Evolutionary conservation across 1,140 invertebrate species (phyloP).

Genomic region (Latrodectus geometricus): DNA sequence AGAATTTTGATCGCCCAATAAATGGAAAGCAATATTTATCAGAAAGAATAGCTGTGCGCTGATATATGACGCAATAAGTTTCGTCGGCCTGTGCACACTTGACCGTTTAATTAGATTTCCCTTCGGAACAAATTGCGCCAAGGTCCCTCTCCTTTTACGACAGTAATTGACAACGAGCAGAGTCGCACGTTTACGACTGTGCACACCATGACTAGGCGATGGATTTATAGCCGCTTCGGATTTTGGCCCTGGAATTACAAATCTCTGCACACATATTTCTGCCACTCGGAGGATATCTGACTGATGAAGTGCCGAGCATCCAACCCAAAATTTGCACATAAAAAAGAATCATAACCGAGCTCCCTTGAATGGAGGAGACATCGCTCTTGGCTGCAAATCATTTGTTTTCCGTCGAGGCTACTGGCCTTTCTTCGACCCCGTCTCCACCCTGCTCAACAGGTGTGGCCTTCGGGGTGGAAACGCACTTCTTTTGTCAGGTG

Average conservation of each 20-base stretch:
- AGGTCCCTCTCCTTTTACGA: too few species aligned
- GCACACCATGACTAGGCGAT: too few species aligned
- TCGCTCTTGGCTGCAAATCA: background rate
- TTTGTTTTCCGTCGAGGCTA: conserved; percentile 13
- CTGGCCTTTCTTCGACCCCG: conserved; percentile 37
- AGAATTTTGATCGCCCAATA: too few species aligned
- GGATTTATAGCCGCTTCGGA: too few species aligned
- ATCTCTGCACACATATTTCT: background rate
- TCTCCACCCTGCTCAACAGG: conserved; percentile 43
- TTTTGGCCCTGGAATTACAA: background rate
- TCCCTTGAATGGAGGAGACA: background rate
- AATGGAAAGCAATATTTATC: too few species aligned
- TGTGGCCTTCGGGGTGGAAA: background rate
- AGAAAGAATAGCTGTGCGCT: too few species aligned
- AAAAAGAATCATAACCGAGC: background rate
- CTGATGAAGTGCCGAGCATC: background rate
- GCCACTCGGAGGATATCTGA: background rate
- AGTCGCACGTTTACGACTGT: too few species aligned
- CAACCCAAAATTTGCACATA: background rate
- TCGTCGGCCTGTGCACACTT: too few species aligned
- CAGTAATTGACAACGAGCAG: too few species aligned
- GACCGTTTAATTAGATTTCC: too few species aligned
- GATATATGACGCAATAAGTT: too few species aligned
- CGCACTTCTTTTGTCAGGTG: background rate
- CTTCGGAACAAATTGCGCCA: too few species aligned